Evolutionary conservation across 2,888 invertebrate genomes (phyloP).

Genomic region (Gerris lacustris): DNA sequence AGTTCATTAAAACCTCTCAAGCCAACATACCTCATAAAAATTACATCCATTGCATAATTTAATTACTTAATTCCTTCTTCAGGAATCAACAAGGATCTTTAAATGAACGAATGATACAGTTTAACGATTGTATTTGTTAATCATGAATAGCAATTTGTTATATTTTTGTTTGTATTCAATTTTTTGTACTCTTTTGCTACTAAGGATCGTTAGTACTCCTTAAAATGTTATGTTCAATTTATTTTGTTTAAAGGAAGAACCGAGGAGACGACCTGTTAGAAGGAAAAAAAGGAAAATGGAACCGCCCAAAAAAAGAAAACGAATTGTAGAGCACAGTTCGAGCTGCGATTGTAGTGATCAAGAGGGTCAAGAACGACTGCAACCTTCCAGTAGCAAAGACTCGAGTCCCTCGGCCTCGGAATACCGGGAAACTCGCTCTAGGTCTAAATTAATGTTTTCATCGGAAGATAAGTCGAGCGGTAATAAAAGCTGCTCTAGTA

Average conservation of each 20-base stretch:
- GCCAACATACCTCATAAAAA: too few relatives aligned
- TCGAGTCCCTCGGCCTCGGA: too few relatives aligned
- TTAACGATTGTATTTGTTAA: too few relatives aligned
- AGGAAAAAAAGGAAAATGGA: background rate
- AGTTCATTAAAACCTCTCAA: too few relatives aligned
- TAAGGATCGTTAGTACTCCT: too few relatives aligned
- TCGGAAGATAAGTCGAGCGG: background rate
- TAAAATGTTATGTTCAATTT: background rate
- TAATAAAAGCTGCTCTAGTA: background rate
- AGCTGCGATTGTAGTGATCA: background rate
- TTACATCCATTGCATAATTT: too few relatives aligned
- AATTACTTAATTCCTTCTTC: too few relatives aligned
- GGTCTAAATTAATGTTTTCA: background rate
- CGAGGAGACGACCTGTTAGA: background rate
- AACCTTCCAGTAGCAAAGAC: background rate
- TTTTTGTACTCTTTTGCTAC: too few relatives aligned
- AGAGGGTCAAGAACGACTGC: background rate
- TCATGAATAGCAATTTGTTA: too few relatives aligned
- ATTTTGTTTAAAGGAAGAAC: background rate
- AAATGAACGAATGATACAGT: too few relatives aligned
- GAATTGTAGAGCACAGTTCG: background rate
- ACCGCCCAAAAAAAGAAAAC: background rate
- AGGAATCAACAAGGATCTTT: too few relatives aligned
- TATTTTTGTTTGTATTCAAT: too few relatives aligned
- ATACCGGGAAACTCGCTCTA: background rate